phyloP scores from a whole-genome alignment of 2,888 invertebrate genomes.

The Acanthosepion lycidas region DNA sequence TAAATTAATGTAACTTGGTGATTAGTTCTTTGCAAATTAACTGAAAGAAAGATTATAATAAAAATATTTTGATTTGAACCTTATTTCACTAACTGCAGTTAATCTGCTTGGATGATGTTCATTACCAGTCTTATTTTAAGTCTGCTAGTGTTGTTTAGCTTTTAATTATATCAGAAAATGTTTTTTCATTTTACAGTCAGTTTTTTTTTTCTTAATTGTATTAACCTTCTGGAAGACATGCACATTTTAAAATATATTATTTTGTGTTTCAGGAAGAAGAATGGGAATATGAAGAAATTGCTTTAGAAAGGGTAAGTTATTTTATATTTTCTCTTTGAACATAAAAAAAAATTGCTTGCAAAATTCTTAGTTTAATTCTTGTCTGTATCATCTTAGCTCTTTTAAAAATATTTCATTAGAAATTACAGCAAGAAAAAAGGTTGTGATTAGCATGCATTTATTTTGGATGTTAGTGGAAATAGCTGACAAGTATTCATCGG shows the following conservation, averaged over 20 bases:
- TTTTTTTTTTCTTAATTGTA: neutral
- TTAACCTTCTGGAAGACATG: neutral
- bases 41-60: neutral
- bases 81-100: neutral
- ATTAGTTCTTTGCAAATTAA: neutral
- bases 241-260: neutral
- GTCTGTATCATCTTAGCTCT: too few relatives aligned
- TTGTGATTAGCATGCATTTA: too few relatives aligned
- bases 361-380: too few relatives aligned
- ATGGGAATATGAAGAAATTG: conserved; percentile 92
- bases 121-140: neutral
- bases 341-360: too few relatives aligned
- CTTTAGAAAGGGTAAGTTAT: conserved; percentile 82
- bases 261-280: conserved; percentile 77
- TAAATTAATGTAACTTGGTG: neutral
- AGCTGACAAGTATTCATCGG: too few relatives aligned
- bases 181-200: neutral
- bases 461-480: too few relatives aligned
- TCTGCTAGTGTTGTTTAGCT: neutral
- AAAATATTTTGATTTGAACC: neutral
- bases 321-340: neutral
- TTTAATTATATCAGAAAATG: neutral
- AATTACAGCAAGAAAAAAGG: too few relatives aligned
- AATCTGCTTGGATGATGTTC: neutral
- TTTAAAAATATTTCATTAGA: too few relatives aligned